phyloP scores from a whole-genome alignment of 2,113 vertebrate species.

The Boleophthalmus pectinirostris region DNA sequence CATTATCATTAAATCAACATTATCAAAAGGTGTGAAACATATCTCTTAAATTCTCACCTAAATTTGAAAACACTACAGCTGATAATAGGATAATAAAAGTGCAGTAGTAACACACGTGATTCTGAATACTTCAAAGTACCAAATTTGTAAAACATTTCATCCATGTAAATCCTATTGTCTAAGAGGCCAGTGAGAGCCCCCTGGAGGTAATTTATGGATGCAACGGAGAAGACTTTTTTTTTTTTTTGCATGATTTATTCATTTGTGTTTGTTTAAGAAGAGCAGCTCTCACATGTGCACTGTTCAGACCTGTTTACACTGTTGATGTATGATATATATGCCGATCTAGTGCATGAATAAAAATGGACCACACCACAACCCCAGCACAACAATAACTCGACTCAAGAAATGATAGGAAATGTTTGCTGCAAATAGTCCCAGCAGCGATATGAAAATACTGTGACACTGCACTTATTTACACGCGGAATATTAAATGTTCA shows the following conservation, averaged over 20 bases:
- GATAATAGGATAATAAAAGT: too few relatives aligned
- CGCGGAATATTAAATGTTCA: background rate
- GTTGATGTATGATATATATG: conserved; percentile 65
- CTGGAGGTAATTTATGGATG: conserved; percentile 62
- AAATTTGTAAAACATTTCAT: background rate
- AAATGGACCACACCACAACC: conserved; percentile 45
- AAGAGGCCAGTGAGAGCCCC: conserved; percentile 35
- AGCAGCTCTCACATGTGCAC: conserved; percentile 42
- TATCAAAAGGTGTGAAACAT: too few relatives aligned
- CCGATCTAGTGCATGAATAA: conserved; percentile 58
- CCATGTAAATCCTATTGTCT: background rate
- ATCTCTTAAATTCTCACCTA: too few relatives aligned
- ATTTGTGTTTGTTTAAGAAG: conserved; percentile 68
- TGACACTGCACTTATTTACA: background rate
- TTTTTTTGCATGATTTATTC: conserved; percentile 63
- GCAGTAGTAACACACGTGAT: too few relatives aligned
- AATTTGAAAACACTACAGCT: too few relatives aligned
- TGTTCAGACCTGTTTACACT: conserved; percentile 63
- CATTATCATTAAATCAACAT: too few relatives aligned
- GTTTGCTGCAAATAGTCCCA: conserved; percentile 33
- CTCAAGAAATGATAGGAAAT: conserved; percentile 10
- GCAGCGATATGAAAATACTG: conserved; percentile 5
- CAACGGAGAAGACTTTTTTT: conserved; percentile 46
- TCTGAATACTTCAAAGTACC: too few relatives aligned
- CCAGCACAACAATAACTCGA: conserved; percentile 28